Conservation (phyloP, 2,888 invertebrate species). For the Drosophila subquinaria region DNA sequence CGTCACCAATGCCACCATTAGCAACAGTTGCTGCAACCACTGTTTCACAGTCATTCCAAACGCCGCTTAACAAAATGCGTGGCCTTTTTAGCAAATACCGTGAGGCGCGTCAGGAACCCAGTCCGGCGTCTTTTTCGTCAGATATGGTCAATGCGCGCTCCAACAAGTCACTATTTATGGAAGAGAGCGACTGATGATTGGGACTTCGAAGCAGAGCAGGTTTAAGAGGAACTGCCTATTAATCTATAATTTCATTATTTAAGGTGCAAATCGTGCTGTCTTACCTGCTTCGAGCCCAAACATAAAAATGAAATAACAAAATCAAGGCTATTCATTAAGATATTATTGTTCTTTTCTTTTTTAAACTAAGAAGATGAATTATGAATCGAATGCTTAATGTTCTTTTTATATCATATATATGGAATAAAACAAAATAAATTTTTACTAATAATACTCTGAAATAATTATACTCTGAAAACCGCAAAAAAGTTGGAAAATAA, state of each 20-base stretch:
- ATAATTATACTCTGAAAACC: not conserved
- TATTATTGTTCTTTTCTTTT: constrained; percentile 6
- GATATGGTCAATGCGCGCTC: not conserved
- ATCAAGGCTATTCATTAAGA: constrained; percentile 5
- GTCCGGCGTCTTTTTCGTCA: constrained; percentile 15
- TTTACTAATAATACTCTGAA: constrained; percentile 5
- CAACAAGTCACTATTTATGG: constrained; percentile 9
- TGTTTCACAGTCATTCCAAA: constrained; percentile 46
- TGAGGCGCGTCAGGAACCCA: constrained; percentile 51
- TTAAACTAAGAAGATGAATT: not conserved
- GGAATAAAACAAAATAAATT: constrained; percentile 31
- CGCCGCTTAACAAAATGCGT: constrained; percentile 69
- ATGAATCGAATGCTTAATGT: constrained; percentile 12
- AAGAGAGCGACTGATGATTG: constrained; percentile 31
- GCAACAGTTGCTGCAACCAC: constrained; percentile 30
- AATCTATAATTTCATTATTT: constrained; percentile 19
- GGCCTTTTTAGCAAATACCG: constrained; percentile 75
- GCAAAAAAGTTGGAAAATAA: not conserved
- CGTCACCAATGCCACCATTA: constrained; percentile 31
- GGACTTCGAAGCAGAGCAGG: not conserved
- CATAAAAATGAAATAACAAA: not conserved
- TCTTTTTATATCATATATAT: constrained; percentile 10
- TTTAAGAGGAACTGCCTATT: constrained; percentile 37
- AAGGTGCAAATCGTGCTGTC: constrained; percentile 1
- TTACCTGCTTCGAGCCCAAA: not conserved